These are phyloP conservation scores for Vimba vimba DNA, from an alignment of 2,113 vertebrate genomes.

Conservation along the genomic window DNA sequence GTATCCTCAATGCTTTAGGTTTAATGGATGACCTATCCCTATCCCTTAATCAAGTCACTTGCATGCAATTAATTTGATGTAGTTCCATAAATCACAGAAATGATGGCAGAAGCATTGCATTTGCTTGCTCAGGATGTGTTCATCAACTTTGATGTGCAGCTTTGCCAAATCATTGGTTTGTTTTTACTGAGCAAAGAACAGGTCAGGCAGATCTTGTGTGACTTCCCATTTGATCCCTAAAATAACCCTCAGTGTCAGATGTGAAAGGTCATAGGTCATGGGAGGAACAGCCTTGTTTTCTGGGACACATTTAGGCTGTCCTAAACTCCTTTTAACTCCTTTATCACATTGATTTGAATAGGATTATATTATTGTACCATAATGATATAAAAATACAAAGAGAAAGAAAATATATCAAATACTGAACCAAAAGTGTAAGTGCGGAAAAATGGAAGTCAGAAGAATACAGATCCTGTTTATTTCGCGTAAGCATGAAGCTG, in stretches of 20 bases:
- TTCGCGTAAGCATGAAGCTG: too few relatives aligned
- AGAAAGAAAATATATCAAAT: too few relatives aligned
- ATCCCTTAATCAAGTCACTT: not conserved
- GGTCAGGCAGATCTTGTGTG: not conserved
- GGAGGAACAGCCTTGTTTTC: not conserved
- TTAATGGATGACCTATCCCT: not conserved
- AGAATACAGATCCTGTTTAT: too few relatives aligned
- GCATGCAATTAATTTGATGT: not conserved
- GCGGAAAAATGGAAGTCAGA: too few relatives aligned
- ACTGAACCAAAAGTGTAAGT: too few relatives aligned
- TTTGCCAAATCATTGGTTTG: not conserved
- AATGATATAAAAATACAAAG: too few relatives aligned
- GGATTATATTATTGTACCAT: too few relatives aligned
- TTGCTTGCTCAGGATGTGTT: not conserved
- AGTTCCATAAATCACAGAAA: not conserved
- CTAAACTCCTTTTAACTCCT: too few relatives aligned
- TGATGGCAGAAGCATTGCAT: not conserved
- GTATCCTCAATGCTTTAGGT: not conserved
- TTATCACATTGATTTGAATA: too few relatives aligned
- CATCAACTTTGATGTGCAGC: not conserved
- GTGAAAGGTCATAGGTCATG: conserved; percentile 9
- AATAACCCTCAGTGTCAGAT: not conserved
- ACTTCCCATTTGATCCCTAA: not conserved
- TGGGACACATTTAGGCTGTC: not conserved
- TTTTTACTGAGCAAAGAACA: not conserved